Evolutionary conservation across 2,888 invertebrate species (phyloP), one percentile per base, ranked within the genome.

Genomic region (Schizaphis graminum): DNA sequence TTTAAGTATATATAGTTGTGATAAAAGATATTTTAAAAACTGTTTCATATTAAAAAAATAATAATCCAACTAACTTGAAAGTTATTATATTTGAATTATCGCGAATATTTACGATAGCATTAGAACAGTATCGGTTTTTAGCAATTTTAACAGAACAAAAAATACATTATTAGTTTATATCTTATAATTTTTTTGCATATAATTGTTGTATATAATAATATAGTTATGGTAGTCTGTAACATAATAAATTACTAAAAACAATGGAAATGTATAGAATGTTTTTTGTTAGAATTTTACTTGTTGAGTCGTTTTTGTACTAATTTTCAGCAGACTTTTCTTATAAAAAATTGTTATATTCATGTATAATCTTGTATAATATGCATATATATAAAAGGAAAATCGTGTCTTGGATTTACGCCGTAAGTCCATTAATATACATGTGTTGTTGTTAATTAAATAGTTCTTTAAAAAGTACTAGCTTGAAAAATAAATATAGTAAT

Each of bases 41-140:
- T 87, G 49, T 87, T 49, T 8, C 49, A n/a, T 8, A n/a, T 21
- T 8, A 28, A 86, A 86, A 53, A 53, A 53, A 13, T 28, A 47
- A 86, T 86, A 86, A 44, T 47, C 24, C 13, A 85, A 86, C 44
- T 44, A 47, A 86, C 13, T 47, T 2, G 10, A 16, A 67, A 86
- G 28, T 86, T 86, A 28, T 86, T 86, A 26, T 13, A 86, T 44
- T 86, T 28, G 13, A 86, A 44, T 44, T 10, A 26, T 86, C 28
- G 49, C 56, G 26, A 89, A 56, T 89, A 56, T 89, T 57, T 57
- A 11, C 41, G 89, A 89, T 89, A 89, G 41, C 3, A 88, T 88
- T 53, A 87, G 21, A n/a, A 7, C 8, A 8, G 0, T 87, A 21
- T 21, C 5, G 11, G 28, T 86, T 35, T 67, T 35, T 67, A 7